Evolutionary conservation across 2,888 invertebrate genomes (phyloP).

Genomic region (Leptinotarsa haldemani): DNA sequence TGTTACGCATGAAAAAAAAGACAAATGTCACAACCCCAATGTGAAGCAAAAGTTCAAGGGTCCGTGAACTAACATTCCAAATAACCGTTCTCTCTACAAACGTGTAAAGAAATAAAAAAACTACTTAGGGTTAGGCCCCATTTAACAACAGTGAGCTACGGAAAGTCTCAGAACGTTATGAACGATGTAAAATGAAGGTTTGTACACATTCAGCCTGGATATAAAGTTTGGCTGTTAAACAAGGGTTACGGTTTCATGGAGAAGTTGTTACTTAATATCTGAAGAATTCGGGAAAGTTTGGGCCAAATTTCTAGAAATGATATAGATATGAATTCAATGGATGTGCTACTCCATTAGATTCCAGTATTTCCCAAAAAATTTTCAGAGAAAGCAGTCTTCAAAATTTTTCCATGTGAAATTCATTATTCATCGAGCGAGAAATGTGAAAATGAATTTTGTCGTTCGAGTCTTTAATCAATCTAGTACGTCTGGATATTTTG

Average conservation of each 20-base stretch:
- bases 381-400: no score
- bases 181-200: constrained; percentile 8
- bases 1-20: neutral
- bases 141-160: constrained; percentile 7
- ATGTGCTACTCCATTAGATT: no score
- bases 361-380: no score
- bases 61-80: neutral
- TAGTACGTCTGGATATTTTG: no score
- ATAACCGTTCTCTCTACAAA: neutral
- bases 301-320: neutral
- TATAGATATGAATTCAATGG: neutral
- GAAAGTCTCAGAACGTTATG: neutral
- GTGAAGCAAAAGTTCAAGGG: neutral
- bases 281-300: neutral
- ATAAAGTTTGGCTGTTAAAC: constrained; percentile 3
- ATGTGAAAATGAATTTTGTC: no score
- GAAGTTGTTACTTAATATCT: neutral
- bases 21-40: neutral
- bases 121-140: neutral
- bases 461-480: no score
- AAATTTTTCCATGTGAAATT: no score
- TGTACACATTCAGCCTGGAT: neutral
- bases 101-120: neutral
- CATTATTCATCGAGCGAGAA: no score
- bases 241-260: constrained; percentile 1